phyloP scores from a whole-genome alignment of 2,797 vertebrate species.

The Catharus ustulatus region DNA sequence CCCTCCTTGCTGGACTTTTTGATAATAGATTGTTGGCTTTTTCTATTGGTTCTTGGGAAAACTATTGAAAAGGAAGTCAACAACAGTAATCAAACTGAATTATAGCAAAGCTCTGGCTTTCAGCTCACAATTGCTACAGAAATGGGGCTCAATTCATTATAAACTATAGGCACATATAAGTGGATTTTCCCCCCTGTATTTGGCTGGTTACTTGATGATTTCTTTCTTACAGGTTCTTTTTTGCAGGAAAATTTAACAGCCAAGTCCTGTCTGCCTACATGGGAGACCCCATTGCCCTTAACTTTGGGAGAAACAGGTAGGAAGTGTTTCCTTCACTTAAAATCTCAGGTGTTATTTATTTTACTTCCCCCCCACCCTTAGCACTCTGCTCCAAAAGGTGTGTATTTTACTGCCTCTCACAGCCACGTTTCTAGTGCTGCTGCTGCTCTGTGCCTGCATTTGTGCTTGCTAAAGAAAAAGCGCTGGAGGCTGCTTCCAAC shows the following conservation, averaged over 20 bases:
- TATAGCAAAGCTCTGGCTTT: slow-evolving; percentile 5
- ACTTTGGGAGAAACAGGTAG: not conserved
- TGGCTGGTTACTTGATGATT: not conserved
- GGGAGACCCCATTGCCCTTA: not conserved
- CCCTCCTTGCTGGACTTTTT: not conserved
- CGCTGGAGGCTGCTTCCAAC: not conserved
- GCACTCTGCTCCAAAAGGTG: not conserved
- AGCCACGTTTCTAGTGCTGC: not conserved
- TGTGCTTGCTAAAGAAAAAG: not conserved
- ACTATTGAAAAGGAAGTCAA: slow-evolving; percentile 2
- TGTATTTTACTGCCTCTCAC: not conserved
- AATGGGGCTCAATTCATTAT: slow-evolving; percentile 26
- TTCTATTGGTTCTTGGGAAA: not conserved
- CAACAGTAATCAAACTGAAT: slow-evolving; percentile 28
- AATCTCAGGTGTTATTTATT: not conserved
- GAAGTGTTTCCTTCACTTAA: not conserved
- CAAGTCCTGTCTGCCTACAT: not conserved
- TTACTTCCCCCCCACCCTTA: rapidly evolving
- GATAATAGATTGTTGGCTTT: not conserved
- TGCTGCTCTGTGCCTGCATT: not conserved
- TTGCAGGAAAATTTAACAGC: not conserved
- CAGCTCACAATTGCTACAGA: slow-evolving; percentile 14
- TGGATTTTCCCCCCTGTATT: not conserved
- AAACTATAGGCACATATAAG: not conserved
- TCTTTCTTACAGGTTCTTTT: not conserved